phyloP scores from a whole-genome alignment of 1,140 invertebrate genomes.

The Centruroides sculpturatus region DNA sequence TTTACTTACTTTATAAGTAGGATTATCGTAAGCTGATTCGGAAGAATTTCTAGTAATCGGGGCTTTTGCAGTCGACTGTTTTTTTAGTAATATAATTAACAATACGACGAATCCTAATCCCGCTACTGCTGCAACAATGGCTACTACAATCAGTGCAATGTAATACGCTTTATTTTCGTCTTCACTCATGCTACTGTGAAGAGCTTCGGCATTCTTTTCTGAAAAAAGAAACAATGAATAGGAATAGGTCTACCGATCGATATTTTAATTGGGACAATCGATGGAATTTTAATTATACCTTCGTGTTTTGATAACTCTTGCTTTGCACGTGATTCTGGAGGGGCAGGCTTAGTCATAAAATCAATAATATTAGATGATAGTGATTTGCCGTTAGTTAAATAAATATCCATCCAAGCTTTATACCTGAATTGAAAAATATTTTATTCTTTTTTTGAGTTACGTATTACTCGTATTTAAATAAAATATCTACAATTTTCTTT shows the following conservation, averaged over 20 bases:
- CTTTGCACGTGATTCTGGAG: not conserved
- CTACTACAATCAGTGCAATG: conserved; percentile 67
- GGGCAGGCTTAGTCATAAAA: conserved; percentile 16
- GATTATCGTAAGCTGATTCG: conserved; percentile 73
- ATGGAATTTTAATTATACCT: too few species aligned
- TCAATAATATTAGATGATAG: conserved; percentile 18
- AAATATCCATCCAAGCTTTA: conserved; percentile 18
- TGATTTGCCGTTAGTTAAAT: conserved; percentile 17
- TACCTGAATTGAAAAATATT: conserved; percentile 10
- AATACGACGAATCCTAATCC: conserved; percentile 62
- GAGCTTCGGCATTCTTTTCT: conserved; percentile 48
- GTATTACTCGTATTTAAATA: too few species aligned
- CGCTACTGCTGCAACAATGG: conserved; percentile 66
- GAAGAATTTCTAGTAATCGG: conserved; percentile 42
- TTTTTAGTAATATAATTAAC: conserved; percentile 57
- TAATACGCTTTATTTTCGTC: conserved; percentile 55
- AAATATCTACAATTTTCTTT: too few species aligned
- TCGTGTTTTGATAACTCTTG: too few species aligned
- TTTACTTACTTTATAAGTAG: conserved; percentile 69
- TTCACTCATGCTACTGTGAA: conserved; percentile 25
- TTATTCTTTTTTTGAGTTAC: too few species aligned
- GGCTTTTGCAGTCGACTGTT: conserved; percentile 51
- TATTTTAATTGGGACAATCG: too few species aligned
- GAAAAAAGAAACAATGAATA: conserved; percentile 6
- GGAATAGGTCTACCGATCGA: not conserved